Conservation (phyloP, 2,888 invertebrate species). For the Lasius fuliginosus region DNA sequence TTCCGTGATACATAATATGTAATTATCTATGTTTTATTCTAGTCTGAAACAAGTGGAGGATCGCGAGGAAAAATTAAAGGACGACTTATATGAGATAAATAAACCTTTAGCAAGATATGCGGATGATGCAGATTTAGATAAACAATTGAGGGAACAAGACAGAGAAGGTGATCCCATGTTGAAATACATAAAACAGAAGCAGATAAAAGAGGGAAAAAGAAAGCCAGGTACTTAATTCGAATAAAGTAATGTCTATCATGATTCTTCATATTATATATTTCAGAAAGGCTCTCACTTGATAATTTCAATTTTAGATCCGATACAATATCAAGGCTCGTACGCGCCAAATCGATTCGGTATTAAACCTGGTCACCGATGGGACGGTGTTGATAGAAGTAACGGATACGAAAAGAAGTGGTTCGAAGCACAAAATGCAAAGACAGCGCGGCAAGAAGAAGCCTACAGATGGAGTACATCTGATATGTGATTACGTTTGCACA, state of each 20-base stretch:
- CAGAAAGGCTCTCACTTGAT: neutral
- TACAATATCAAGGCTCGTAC: constrained; percentile 93
- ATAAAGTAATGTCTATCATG: neutral
- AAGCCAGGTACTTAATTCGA: constrained; percentile 85
- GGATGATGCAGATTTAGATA: constrained; percentile 96
- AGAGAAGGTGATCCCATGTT: constrained; percentile 98
- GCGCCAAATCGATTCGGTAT: constrained; percentile 97
- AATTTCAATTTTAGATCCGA: constrained; percentile 87
- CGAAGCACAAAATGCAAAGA: constrained; percentile 91
- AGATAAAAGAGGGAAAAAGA: constrained; percentile 88
- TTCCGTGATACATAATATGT: neutral
- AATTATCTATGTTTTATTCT: constrained; percentile 67
- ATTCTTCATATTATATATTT: neutral
- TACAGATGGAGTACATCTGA: constrained; percentile 98
- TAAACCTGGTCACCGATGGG: constrained; percentile 98
- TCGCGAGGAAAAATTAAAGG: constrained; percentile 89
- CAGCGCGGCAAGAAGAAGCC: constrained; percentile 93
- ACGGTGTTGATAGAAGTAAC: constrained; percentile 98
- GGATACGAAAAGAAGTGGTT: constrained; percentile 98
- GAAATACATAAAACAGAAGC: constrained; percentile 92
- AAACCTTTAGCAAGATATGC: constrained; percentile 97
- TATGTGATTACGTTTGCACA: constrained; percentile 89
- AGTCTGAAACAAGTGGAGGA: constrained; percentile 94
- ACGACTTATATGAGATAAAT: constrained; percentile 94
- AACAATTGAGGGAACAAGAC: constrained; percentile 91